Conservation (phyloP, 23 tunicate species). For the Halocynthia roretzi region DNA sequence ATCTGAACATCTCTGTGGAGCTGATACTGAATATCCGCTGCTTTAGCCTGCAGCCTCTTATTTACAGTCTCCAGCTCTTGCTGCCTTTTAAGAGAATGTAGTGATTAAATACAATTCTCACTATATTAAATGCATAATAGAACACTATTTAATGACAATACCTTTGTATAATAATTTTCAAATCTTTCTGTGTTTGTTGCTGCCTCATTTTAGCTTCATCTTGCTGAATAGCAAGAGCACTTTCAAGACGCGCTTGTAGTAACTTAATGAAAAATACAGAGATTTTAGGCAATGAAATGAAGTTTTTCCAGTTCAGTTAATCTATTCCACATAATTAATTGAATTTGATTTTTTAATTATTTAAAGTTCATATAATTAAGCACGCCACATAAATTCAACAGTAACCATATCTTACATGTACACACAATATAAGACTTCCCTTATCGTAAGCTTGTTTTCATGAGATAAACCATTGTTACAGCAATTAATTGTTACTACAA, state of each 20-base stretch:
- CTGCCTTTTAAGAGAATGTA: slow-evolving; percentile 33
- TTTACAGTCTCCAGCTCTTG: slow-evolving; percentile 74
- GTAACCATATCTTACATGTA: too few relatives aligned
- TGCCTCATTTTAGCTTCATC: slow-evolving; percentile 61
- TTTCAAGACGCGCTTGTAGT: slow-evolving; percentile 73
- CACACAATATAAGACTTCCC: neutral
- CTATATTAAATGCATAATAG: neutral
- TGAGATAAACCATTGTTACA: too few relatives aligned
- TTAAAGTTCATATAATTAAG: neutral
- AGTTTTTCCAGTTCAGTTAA: too few relatives aligned
- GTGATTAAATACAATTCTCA: neutral
- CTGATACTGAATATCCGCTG: slow-evolving; percentile 49
- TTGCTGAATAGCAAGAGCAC: slow-evolving; percentile 65
- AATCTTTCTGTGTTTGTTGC: slow-evolving; percentile 74
- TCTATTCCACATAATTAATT: too few relatives aligned
- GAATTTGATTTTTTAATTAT: neutral
- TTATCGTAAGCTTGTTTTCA: too few relatives aligned
- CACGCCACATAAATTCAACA: neutral
- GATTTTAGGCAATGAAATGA: too few relatives aligned
- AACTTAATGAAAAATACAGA: slow-evolving; percentile 25
- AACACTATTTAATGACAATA: neutral
- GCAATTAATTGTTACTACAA: too few relatives aligned
- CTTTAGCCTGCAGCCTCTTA: slow-evolving; percentile 55
- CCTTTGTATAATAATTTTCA: slow-evolving; percentile 82
- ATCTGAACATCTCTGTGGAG: slow-evolving; percentile 53